Conservation (phyloP, 2,797 vertebrate species). For the Melanitta fusca region DNA sequence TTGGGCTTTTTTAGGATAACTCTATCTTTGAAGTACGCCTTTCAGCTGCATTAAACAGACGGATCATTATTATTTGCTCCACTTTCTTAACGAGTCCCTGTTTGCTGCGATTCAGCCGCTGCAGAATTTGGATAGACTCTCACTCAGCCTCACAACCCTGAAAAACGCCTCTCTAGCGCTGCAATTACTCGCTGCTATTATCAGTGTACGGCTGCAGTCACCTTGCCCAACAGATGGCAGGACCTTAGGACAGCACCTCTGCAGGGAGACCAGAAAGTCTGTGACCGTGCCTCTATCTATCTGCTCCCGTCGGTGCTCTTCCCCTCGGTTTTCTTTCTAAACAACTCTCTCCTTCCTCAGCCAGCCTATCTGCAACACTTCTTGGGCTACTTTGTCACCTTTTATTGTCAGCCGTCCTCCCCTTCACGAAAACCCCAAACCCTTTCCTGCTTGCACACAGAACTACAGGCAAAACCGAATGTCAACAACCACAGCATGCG, state of each 20-base stretch:
- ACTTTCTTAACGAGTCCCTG: slow-evolving; percentile 62
- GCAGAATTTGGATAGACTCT: not conserved
- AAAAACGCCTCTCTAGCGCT: not conserved
- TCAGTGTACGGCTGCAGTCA: accelerated
- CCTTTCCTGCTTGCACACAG: slow-evolving; percentile 37
- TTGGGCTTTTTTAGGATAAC: slow-evolving; percentile 50
- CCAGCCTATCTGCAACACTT: not conserved
- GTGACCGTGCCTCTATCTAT: not conserved
- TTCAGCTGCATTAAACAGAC: slow-evolving; percentile 55
- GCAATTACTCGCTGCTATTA: not conserved
- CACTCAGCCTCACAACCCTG: not conserved
- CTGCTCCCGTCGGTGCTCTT: not conserved
- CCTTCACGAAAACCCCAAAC: slow-evolving; percentile 43
- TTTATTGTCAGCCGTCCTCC: not conserved
- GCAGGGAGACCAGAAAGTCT: not conserved
- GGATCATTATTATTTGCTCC: slow-evolving; percentile 66
- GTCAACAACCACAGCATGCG: not conserved
- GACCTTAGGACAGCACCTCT: not conserved
- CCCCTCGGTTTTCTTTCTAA: not conserved
- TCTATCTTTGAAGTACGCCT: slow-evolving; percentile 54
- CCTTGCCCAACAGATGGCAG: not conserved
- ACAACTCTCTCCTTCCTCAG: not conserved
- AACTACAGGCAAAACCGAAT: not conserved
- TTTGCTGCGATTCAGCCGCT: not conserved
- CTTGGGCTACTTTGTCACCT: not conserved